Conservation (phyloP, 2,888 invertebrate genomes). For the Empis stercorea region DNA sequence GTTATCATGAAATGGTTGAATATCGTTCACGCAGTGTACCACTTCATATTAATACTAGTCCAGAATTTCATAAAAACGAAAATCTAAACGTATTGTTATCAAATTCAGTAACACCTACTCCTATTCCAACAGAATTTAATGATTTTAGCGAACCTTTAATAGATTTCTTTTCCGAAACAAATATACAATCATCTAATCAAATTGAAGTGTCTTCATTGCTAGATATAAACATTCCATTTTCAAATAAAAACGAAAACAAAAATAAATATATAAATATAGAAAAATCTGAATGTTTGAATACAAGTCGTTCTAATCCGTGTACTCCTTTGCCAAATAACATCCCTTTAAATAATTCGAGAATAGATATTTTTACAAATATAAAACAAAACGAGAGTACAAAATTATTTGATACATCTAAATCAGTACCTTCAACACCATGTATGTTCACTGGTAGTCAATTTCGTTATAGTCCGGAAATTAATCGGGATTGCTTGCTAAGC, state of each 20-base stretch:
- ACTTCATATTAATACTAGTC: slow-evolving; percentile 38
- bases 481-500: slow-evolving; percentile 46
- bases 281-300: no score
- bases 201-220: slow-evolving; percentile 16
- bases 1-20: slow-evolving; percentile 9
- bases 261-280: no score
- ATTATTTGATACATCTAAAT: slow-evolving; percentile 49
- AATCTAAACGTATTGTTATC: slow-evolving; percentile 36
- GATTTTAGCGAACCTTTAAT: slow-evolving; percentile 43
- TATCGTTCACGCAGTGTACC: slow-evolving; percentile 69
- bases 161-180: slow-evolving; percentile 13
- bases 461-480: slow-evolving; percentile 32
- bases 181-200: slow-evolving; percentile 10
- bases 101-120: slow-evolving; percentile 53
- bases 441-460: slow-evolving; percentile 41
- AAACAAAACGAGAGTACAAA: neutral
- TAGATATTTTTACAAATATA: no score
- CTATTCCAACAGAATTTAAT: slow-evolving; percentile 57
- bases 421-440: slow-evolving; percentile 63
- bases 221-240: neutral
- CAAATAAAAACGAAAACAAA: slow-evolving; percentile 7
- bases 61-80: slow-evolving; percentile 8
- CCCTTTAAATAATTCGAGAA: no score
- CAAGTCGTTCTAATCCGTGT: neutral
- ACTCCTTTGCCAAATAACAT: slow-evolving; percentile 2